Percentiles rank a stretch among this genome's conserved stretches.
These are phyloP conservation scores for Tachyglossus aculeatus DNA, from an alignment of 2,797 vertebrate species.

Conservation along the genomic window DNA sequence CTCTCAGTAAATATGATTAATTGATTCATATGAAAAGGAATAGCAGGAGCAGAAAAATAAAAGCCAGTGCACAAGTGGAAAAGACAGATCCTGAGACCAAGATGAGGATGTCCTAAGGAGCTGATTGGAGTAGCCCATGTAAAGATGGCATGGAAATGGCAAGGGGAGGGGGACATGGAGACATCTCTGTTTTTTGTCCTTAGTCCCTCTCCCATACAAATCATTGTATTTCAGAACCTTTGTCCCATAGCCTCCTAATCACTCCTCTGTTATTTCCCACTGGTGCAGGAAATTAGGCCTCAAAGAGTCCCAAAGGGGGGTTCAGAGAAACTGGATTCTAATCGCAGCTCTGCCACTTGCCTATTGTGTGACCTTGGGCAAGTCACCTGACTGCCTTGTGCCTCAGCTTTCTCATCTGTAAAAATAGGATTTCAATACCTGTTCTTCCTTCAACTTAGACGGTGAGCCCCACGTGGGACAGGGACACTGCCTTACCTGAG, in stretches of 20 bases:
- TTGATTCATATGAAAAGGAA: neutral
- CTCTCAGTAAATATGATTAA: neutral
- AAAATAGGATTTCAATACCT: neutral
- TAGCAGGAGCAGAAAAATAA: neutral
- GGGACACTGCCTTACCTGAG: too few species aligned
- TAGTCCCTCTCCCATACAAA: neutral
- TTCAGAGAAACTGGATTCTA: slow-evolving; percentile 12
- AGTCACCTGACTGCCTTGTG: neutral
- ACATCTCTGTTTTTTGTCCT: neutral
- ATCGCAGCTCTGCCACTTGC: slow-evolving; percentile 13
- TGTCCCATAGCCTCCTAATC: slow-evolving; percentile 13
- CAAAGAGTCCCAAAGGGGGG: neutral
- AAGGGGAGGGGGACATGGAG: neutral
- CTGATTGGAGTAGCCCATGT: neutral
- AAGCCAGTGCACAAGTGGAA: neutral
- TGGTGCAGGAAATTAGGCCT: neutral
- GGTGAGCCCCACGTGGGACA: too few species aligned
- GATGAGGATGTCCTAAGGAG: neutral
- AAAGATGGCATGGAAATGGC: neutral
- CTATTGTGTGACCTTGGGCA: neutral
- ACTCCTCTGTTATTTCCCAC: neutral
- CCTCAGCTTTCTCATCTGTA: neutral
- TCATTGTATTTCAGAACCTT: neutral
- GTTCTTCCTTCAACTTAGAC: too few species aligned
- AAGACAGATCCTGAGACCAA: neutral